phyloP scores from a whole-genome alignment of 2,888 invertebrate species.

The Petrophora chlorosata region DNA sequence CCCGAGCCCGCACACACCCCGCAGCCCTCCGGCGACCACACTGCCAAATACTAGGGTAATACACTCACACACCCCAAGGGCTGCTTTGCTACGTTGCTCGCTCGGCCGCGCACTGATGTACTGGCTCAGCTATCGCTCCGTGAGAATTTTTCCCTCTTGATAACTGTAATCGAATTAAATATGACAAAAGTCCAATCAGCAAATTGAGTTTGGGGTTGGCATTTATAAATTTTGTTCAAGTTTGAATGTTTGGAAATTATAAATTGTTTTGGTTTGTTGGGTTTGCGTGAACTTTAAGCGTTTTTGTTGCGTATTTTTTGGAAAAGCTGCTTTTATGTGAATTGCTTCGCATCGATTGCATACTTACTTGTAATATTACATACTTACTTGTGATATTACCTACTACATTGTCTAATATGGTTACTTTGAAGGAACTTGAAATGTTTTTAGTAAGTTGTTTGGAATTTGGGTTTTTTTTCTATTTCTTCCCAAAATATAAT shows the following conservation, averaged over 20 bases:
- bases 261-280: constrained; percentile 11
- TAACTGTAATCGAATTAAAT: constrained; percentile 27
- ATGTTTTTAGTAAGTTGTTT: too few species aligned
- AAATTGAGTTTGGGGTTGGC: constrained; percentile 21
- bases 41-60: neutral
- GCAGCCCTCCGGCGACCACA: constrained; percentile 3
- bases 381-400: too few species aligned
- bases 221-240: constrained; percentile 15
- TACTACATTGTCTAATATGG: too few species aligned
- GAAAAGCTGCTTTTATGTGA: too few species aligned
- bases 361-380: too few species aligned
- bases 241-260: constrained; percentile 6
- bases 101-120: constrained; percentile 20
- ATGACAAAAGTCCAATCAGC: constrained; percentile 34
- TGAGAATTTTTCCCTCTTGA: constrained; percentile 22
- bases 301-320: neutral
- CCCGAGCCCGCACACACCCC: constrained; percentile 19
- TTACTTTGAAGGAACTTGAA: too few species aligned
- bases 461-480: too few species aligned
- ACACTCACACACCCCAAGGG: neutral
- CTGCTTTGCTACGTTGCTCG: neutral
- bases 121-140: constrained; percentile 16
- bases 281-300: constrained; percentile 1
- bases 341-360: too few species aligned
- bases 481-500: too few species aligned